These are phyloP conservation scores for Malurus melanocephalus DNA, from an alignment of 2,113 vertebrate species.

Conservation along the genomic window DNA sequence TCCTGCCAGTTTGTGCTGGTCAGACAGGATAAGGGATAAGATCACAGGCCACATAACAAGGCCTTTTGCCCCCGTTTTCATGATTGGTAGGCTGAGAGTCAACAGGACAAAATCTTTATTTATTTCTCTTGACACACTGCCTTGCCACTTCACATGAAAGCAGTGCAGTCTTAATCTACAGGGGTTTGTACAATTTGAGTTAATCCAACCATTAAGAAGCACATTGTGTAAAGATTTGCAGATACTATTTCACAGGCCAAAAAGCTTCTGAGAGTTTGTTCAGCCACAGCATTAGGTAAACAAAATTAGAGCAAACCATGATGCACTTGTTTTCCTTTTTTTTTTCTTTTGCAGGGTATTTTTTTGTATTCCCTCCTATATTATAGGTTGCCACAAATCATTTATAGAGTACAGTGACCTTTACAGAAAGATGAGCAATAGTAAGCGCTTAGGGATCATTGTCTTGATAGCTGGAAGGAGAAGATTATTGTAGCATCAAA, in stretches of 20 bases:
- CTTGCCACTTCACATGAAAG: constrained; percentile 9
- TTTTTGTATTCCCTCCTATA: background rate
- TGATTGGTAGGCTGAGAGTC: background rate
- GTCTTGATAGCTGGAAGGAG: background rate
- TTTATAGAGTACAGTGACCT: background rate
- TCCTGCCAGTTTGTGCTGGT: background rate
- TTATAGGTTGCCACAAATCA: background rate
- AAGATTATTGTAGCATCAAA: background rate
- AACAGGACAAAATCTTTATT: constrained; percentile 1
- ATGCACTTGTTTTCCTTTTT: background rate
- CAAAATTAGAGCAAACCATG: background rate
- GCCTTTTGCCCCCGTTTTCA: background rate
- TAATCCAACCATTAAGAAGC: constrained; percentile 11
- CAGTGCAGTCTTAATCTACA: background rate
- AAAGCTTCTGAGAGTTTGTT: background rate
- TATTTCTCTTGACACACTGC: background rate
- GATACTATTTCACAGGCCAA: background rate
- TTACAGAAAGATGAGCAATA: background rate
- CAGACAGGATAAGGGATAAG: constrained; percentile 9
- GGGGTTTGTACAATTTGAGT: background rate
- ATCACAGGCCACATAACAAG: background rate
- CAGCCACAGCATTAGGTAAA: background rate
- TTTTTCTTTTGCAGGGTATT: background rate
- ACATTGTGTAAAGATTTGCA: constrained; percentile 23
- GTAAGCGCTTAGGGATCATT: background rate